A percentile compares a stretch with the other conserved stretches of the same genome.
Conservation (phyloP, 2,113 vertebrate genomes). For the Vireo altiloquus region DNA sequence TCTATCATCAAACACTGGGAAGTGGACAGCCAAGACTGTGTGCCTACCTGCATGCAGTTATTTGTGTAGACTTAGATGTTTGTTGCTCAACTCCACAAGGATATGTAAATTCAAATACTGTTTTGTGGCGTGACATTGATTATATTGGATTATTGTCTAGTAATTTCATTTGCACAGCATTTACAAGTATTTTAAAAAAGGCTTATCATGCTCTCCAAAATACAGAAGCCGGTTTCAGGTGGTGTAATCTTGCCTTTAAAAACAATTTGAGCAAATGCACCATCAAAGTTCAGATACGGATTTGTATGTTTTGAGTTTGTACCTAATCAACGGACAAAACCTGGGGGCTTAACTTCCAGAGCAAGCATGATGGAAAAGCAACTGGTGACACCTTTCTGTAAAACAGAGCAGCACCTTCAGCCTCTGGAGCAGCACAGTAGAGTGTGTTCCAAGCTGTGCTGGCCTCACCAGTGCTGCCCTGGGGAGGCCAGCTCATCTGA, state of each 20-base stretch:
- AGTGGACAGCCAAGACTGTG: not conserved
- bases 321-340: not conserved
- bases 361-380: fast-evolving
- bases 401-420: not conserved
- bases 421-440: not conserved
- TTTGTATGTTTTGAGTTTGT: not conserved
- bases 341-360: not conserved
- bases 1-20: not conserved
- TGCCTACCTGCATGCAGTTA: not conserved
- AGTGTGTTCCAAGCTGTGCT: fast-evolving
- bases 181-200: not conserved
- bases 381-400: fast-evolving
- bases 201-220: not conserved
- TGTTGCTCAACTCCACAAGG: not conserved
- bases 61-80: not conserved
- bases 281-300: fast-evolving
- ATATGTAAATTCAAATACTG: not conserved
- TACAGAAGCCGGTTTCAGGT: not conserved
- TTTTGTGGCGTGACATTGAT: not conserved
- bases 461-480: not conserved
- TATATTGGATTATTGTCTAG: not conserved
- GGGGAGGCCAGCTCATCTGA: not conserved
- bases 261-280: not conserved
- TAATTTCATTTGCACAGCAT: not conserved
- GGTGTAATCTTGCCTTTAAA: not conserved